These are phyloP conservation scores for Dermochelys coriacea DNA, from an alignment of 2,797 vertebrate species.

Conservation along the genomic window DNA sequence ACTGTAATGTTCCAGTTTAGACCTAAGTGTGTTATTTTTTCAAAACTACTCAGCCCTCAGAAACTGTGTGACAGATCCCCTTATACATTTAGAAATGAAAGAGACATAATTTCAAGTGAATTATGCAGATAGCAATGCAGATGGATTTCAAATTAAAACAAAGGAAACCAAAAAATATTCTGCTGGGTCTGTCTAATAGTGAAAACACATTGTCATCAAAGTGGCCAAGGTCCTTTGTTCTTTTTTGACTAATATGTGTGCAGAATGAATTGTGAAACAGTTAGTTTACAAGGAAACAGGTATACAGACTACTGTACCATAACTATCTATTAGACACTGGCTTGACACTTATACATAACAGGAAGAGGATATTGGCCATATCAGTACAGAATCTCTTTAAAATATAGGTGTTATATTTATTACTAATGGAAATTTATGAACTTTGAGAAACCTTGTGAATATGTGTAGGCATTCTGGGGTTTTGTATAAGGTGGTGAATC, in stretches of 20 bases:
- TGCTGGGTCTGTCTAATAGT: neutral
- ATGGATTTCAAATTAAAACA: neutral
- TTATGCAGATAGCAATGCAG: neutral
- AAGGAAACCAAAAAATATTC: accelerated
- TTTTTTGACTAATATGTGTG: neutral
- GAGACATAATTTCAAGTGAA: neutral
- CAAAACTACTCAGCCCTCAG: neutral
- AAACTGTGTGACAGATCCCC: neutral
- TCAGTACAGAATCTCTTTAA: slow-evolving; percentile 10
- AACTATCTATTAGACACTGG: neutral
- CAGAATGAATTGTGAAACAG: neutral
- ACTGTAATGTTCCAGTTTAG: neutral
- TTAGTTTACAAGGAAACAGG: neutral
- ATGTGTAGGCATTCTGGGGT: neutral
- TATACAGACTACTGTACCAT: neutral
- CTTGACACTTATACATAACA: neutral
- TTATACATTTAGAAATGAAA: neutral
- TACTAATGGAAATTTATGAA: neutral
- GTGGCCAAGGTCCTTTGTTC: accelerated
- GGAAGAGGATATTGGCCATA: slow-evolving; percentile 44
- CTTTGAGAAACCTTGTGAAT: neutral
- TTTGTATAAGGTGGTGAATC: neutral
- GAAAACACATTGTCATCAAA: accelerated
- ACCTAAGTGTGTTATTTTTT: neutral
- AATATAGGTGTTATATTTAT: neutral